phyloP scores from a whole-genome alignment of 2,113 vertebrate species.

The Gallinago paraguaiae region DNA sequence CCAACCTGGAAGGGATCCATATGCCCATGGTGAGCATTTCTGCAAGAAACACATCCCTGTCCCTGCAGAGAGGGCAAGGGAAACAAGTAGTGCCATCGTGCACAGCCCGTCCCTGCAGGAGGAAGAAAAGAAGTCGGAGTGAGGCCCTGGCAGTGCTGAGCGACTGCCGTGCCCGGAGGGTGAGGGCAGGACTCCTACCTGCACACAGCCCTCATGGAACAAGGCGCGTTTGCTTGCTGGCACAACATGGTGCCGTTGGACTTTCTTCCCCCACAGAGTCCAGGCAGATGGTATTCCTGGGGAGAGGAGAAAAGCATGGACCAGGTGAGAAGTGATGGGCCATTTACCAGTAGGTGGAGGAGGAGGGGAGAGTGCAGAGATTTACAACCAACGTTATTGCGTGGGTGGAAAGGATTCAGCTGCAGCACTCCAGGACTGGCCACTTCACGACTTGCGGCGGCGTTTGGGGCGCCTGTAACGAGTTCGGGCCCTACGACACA shows the following conservation, averaged over 20 bases:
- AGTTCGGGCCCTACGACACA: no score
- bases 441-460: no score
- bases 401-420: no score
- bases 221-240: rapidly evolving
- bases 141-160: not conserved
- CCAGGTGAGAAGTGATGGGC: no score
- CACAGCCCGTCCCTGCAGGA: not conserved
- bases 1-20: no score
- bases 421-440: no score
- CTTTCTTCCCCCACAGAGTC: not conserved
- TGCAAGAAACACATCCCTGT: not conserved
- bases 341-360: no score
- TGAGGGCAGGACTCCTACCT: not conserved
- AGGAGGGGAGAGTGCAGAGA: no score
- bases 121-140: not conserved
- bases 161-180: not conserved
- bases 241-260: not conserved
- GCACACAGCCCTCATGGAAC: not conserved
- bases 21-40: no score
- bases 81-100: not conserved
- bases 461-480: no score
- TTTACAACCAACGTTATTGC: no score
- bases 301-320: no score
- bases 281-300: not conserved
- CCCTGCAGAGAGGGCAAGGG: not conserved